Conservation (phyloP, 2,888 invertebrate species). For the Lissocephala sabroskyi region DNA sequence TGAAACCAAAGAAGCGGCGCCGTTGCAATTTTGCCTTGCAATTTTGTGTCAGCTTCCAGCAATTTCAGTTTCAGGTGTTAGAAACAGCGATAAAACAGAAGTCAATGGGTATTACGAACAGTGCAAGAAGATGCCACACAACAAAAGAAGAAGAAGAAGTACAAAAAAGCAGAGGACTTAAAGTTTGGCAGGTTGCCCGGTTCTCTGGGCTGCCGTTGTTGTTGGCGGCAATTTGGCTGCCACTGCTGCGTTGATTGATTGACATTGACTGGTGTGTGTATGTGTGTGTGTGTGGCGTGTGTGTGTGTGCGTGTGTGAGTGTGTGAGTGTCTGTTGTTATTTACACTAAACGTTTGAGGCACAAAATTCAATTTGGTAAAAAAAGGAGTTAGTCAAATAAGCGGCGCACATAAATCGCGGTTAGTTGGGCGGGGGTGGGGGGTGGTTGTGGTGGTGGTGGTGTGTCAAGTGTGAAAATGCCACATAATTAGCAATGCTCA, state of each 20-base stretch:
- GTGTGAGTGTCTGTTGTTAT: constrained; percentile 33
- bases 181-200: neutral
- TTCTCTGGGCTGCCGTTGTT: constrained; percentile 23
- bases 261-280: constrained; percentile 55
- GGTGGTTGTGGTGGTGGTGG: constrained; percentile 9
- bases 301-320: constrained; percentile 8
- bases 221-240: constrained; percentile 46
- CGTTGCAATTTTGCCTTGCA: neutral
- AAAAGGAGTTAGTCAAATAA: constrained; percentile 28
- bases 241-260: constrained; percentile 52
- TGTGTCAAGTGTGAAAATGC: constrained; percentile 28
- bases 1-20: too few species aligned
- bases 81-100: too few species aligned
- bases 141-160: constrained; percentile 14
- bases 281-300: constrained; percentile 21
- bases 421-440: constrained; percentile 19
- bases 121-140: constrained; percentile 24
- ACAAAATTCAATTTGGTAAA: constrained; percentile 26
- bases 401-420: constrained; percentile 9
- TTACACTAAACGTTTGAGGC: constrained; percentile 24
- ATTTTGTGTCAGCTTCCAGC: constrained; percentile 5
- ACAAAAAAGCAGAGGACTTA: too few species aligned
- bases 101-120: neutral
- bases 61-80: constrained; percentile 47
- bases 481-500: neutral